Conservation (phyloP, 2,797 vertebrate species). For the Schizothorax lantsangensis region DNA sequence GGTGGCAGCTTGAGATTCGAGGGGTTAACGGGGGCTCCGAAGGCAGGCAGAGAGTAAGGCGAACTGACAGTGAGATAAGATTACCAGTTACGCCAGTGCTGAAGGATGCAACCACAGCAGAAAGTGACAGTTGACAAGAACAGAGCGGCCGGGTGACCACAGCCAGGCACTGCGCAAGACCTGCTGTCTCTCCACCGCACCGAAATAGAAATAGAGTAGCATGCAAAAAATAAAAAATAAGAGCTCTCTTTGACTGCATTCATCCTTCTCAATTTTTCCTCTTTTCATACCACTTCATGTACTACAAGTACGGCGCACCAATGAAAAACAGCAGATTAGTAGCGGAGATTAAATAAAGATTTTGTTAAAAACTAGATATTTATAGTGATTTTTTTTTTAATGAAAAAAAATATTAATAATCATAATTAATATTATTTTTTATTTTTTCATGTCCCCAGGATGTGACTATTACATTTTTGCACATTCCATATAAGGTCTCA, state of each 20-base stretch:
- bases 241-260: background rate
- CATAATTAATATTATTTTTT: no score
- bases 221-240: background rate
- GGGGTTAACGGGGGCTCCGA: constrained; percentile 61
- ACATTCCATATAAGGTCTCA: background rate
- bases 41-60: constrained; percentile 64
- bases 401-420: no score
- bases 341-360: background rate
- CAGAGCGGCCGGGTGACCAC: constrained; percentile 53
- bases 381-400: no score
- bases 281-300: background rate
- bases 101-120: constrained; percentile 67
- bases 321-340: background rate
- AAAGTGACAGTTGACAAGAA: constrained; percentile 71
- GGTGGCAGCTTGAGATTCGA: constrained; percentile 4
- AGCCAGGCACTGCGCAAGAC: constrained; percentile 49
- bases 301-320: background rate
- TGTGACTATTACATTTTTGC: no score
- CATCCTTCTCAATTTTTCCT: background rate
- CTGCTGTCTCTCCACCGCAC: background rate
- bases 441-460: background rate
- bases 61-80: constrained; percentile 76
- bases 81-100: constrained; percentile 68
- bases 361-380: background rate
- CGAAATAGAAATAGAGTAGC: constrained; percentile 3